Percentiles rank a stretch among this genome's conserved stretches.
Evolutionary conservation across 2,113 vertebrate genomes (phyloP).

Genomic region (Calyptomena viridis): DNA sequence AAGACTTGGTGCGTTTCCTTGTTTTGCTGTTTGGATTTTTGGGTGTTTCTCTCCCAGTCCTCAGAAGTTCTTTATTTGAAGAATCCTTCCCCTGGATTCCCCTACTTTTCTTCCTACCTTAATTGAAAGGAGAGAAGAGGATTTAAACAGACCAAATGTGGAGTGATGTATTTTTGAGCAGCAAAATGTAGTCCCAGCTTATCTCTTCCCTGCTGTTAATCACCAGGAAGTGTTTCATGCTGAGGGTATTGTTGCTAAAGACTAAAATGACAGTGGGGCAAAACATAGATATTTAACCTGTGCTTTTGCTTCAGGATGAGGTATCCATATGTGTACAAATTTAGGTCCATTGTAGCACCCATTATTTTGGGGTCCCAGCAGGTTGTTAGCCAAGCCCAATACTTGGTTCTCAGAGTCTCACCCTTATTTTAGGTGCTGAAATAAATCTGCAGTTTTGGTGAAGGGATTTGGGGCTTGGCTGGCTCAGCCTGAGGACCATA

Average conservation of each 20-base stretch:
- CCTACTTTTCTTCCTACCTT: neutral
- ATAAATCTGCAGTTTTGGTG: neutral
- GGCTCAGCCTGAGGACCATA: neutral
- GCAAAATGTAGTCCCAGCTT: neutral
- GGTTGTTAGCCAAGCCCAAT: neutral
- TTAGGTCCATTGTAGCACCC: neutral
- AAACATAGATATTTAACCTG: neutral
- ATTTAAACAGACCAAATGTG: neutral
- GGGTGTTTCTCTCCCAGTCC: neutral
- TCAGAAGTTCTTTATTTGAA: neutral
- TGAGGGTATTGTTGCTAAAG: neutral
- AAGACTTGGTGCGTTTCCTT: neutral
- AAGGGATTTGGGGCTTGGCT: neutral
- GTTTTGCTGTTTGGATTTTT: neutral
- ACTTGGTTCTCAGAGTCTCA: neutral
- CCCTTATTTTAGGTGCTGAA: neutral
- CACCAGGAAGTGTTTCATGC: neutral
- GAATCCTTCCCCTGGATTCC: neutral
- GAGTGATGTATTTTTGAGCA: neutral
- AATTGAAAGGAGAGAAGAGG: neutral
- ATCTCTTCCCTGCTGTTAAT: neutral
- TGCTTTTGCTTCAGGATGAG: neutral
- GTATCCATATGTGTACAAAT: neutral
- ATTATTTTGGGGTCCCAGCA: neutral
- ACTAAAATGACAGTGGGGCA: neutral